These are phyloP conservation scores for Calliphora vomitoria DNA, from an alignment of 2,888 invertebrate species.

Conservation along the genomic window DNA sequence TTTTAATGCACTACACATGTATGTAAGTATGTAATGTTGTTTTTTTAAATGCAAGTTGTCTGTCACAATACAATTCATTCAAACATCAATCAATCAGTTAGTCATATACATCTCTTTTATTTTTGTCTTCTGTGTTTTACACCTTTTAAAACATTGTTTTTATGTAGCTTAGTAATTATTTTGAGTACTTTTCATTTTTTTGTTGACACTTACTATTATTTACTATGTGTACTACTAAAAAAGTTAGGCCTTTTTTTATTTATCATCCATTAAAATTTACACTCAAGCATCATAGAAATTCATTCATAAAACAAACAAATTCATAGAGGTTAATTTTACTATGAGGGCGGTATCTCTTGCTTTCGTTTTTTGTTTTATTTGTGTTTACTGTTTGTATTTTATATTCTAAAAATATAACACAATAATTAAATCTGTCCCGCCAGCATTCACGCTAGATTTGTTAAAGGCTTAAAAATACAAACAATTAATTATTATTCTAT, in stretches of 20 bases:
- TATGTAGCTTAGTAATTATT: not conserved
- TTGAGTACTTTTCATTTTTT: not conserved
- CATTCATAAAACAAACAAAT: not conserved
- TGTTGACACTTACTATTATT: not conserved
- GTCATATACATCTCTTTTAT: not conserved
- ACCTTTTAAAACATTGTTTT: not conserved
- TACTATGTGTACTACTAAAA: not conserved
- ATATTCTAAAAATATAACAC: conserved; percentile 17
- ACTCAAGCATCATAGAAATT: not conserved
- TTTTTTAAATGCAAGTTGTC: conserved; percentile 1
- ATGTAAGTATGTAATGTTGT: not conserved
- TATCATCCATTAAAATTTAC: too few relatives aligned
- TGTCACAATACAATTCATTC: not conserved
- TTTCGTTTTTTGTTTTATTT: not conserved
- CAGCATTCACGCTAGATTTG: conserved; percentile 17
- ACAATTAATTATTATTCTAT: too few relatives aligned
- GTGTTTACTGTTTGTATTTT: not conserved
- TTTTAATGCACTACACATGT: conserved; percentile 7
- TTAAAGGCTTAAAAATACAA: not conserved
- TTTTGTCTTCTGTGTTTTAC: not conserved
- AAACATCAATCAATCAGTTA: conserved; percentile 4
- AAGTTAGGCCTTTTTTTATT: too few relatives aligned
- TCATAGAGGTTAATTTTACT: not conserved
- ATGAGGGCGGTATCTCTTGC: not conserved
- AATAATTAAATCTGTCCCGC: conserved; percentile 50